Evolutionary conservation across 2,797 vertebrate genomes (phyloP).

Genomic region (Linurgus olivaceus): DNA sequence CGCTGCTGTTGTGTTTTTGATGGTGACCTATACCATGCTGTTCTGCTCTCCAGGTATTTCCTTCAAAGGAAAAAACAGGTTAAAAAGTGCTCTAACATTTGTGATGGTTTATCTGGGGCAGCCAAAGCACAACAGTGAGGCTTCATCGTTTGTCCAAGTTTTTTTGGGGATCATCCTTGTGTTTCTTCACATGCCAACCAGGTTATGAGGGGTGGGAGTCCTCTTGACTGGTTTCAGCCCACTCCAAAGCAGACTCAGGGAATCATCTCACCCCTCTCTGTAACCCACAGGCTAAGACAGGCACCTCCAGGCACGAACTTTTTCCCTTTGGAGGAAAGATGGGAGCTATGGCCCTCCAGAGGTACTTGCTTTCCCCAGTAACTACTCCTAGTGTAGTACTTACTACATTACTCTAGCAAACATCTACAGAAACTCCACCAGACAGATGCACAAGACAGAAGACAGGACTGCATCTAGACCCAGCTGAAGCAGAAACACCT

Average conservation of each 20-base stretch:
- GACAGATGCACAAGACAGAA: neutral
- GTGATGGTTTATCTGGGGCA: neutral
- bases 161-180: neutral
- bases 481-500: neutral
- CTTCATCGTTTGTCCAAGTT: neutral
- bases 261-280: neutral
- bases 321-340: neutral
- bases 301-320: neutral
- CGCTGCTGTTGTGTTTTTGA: neutral
- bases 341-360: neutral
- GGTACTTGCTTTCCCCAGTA: neutral
- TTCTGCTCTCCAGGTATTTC: neutral
- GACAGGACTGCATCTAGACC: neutral
- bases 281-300: neutral
- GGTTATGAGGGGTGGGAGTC: neutral
- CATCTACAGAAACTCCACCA: neutral
- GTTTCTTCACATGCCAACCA: neutral
- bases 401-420: neutral
- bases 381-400: too few species aligned
- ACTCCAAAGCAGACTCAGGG: neutral
- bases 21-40: neutral
- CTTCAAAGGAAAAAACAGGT: neutral
- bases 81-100: neutral
- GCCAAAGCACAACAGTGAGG: neutral
- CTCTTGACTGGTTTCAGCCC: neutral